A percentile compares a stretch with the other conserved stretches of the same genome.
Evolutionary conservation across 2,888 invertebrate species (phyloP).

Genomic region (Dynastes maya): DNA sequence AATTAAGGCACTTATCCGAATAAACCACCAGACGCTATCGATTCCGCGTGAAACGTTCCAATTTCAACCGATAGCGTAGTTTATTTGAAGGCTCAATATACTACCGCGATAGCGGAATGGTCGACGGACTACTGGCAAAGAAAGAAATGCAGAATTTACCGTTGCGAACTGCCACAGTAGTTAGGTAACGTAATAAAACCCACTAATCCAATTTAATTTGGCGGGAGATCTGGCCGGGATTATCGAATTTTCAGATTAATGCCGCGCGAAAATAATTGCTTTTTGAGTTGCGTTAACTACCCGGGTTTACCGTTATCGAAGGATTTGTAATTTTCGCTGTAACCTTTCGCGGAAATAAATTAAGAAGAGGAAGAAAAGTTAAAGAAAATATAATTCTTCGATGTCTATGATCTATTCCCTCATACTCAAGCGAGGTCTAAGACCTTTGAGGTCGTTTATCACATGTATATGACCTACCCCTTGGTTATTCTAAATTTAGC

Average conservation of each 20-base stretch:
- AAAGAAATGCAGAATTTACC: constrained; percentile 1
- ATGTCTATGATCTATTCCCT: too few relatives aligned
- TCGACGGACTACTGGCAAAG: background rate
- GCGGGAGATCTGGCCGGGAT: background rate
- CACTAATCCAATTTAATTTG: constrained; percentile 4
- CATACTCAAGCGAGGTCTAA: too few relatives aligned
- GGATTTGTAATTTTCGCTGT: background rate
- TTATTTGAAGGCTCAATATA: constrained; percentile 5
- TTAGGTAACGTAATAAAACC: constrained; percentile 6
- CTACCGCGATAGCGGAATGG: background rate
- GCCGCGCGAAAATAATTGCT: constrained; percentile 1
- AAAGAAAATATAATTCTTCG: too few relatives aligned
- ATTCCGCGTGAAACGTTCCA: background rate
- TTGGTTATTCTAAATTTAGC: too few relatives aligned
- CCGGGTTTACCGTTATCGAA: background rate
- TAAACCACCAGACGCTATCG: constrained; percentile 2
- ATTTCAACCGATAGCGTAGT: background rate
- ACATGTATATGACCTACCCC: too few relatives aligned
- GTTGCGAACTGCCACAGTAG: background rate
- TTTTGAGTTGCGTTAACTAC: background rate
- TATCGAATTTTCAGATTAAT: constrained; percentile 10
- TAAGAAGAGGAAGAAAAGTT: too few relatives aligned
- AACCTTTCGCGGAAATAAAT: too few relatives aligned
- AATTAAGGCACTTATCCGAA: background rate
- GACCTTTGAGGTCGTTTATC: too few relatives aligned